Conservation (phyloP, 2,888 invertebrate genomes). For the Cotesia congregata region DNA sequence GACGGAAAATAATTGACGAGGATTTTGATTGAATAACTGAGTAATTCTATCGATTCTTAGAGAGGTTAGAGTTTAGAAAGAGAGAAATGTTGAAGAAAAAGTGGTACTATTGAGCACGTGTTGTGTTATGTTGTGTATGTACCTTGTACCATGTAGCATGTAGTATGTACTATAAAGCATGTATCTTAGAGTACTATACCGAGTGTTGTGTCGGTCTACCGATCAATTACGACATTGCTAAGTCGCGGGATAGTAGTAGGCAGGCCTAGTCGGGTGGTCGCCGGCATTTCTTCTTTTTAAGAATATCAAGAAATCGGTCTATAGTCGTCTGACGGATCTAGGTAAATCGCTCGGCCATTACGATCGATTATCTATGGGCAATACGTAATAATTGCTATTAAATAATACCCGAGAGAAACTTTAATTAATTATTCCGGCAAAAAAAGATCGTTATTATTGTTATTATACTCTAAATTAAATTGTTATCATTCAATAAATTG, state of each 20-base stretch:
- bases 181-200: background rate
- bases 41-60: conserved; percentile 8
- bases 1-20: background rate
- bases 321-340: conserved; percentile 26
- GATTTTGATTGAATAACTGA: conserved; percentile 7
- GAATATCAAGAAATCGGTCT: conserved; percentile 18
- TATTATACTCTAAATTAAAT: background rate
- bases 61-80: background rate
- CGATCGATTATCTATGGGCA: conserved; percentile 34
- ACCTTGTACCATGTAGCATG: background rate
- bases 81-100: background rate
- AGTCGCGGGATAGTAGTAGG: background rate
- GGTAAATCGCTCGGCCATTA: conserved; percentile 34
- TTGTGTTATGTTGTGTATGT: background rate
- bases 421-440: conserved; percentile 24
- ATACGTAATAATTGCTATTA: conserved; percentile 37
- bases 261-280: conserved; percentile 1
- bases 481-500: background rate
- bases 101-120: background rate
- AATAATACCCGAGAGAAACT: conserved; percentile 28
- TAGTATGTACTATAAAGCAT: background rate
- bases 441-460: background rate
- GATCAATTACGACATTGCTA: conserved; percentile 11
- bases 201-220: background rate
- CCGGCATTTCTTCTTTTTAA: conserved; percentile 17